phyloP scores from a whole-genome alignment of 2,113 vertebrate genomes.

The Phyllostomus discolor region DNA sequence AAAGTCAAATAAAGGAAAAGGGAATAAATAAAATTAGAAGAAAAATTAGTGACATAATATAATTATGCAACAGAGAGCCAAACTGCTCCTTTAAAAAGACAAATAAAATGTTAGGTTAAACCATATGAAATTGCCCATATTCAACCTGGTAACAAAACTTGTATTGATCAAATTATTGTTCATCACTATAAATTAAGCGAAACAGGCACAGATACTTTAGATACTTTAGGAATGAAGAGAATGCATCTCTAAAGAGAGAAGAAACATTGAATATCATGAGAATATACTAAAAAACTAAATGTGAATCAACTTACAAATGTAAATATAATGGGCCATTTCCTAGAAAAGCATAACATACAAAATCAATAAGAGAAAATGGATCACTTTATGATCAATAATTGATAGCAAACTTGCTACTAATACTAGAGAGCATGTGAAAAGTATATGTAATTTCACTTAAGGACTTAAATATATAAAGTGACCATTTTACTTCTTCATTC shows the following conservation, averaged over 20 bases:
- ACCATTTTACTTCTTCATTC: neutral
- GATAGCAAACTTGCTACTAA: neutral
- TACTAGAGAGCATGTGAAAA: neutral
- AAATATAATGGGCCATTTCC: neutral
- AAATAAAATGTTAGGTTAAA: neutral
- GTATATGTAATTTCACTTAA: neutral
- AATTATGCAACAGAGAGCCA: neutral
- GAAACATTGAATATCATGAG: neutral
- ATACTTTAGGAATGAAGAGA: neutral
- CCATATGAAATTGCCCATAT: neutral
- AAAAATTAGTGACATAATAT: slow-evolving; percentile 11
- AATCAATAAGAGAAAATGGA: neutral
- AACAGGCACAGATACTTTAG: neutral
- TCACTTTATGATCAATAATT: neutral
- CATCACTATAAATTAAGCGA: neutral
- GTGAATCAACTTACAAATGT: neutral
- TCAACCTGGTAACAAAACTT: neutral
- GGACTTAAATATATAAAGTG: neutral
- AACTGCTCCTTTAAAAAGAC: neutral
- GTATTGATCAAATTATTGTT: neutral
- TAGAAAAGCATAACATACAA: neutral
- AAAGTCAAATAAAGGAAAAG: neutral
- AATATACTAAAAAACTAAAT: neutral
- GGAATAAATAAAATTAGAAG: neutral
- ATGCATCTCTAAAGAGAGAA: neutral